Conservation (phyloP, 1,140 invertebrate genomes). For the Rhyacophila brunnea region DNA sequence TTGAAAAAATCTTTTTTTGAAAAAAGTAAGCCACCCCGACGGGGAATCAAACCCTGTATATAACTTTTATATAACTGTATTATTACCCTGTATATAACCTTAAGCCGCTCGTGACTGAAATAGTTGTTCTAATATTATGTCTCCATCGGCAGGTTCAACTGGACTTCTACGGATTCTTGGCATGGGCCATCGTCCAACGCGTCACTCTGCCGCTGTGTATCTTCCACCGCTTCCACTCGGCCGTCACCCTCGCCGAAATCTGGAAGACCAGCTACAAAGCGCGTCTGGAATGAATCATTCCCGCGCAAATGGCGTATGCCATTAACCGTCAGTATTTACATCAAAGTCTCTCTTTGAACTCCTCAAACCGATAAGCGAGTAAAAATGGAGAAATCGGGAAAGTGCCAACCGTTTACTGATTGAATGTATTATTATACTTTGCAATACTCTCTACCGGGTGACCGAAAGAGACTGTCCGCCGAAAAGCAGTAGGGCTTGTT, state of each 20-base stretch:
- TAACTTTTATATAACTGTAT: too few species aligned
- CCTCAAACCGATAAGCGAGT: too few species aligned
- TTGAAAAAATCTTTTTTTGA: too few species aligned
- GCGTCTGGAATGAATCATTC: slow-evolving; percentile 68
- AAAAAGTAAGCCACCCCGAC: too few species aligned
- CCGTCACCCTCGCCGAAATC: slow-evolving; percentile 94
- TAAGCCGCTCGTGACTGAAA: too few species aligned
- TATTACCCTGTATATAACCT: too few species aligned
- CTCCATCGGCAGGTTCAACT: slow-evolving; percentile 63
- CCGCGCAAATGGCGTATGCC: not conserved
- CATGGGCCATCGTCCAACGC: slow-evolving; percentile 92
- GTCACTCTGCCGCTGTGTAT: slow-evolving; percentile 93
- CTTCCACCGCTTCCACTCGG: slow-evolving; percentile 96
- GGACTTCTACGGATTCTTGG: slow-evolving; percentile 89
- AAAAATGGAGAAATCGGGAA: too few species aligned
- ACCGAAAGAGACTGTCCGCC: too few species aligned
- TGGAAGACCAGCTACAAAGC: slow-evolving; percentile 98
- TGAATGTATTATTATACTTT: not conserved
- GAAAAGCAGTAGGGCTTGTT: not conserved
- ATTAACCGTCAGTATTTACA: too few species aligned
- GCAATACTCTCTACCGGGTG: too few species aligned
- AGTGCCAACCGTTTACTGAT: too few species aligned
- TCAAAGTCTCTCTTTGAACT: too few species aligned
- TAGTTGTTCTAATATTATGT: not conserved
- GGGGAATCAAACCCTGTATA: not conserved